phyloP scores from a whole-genome alignment of 1,140 invertebrate species.

The Tetragonula clypearis region DNA sequence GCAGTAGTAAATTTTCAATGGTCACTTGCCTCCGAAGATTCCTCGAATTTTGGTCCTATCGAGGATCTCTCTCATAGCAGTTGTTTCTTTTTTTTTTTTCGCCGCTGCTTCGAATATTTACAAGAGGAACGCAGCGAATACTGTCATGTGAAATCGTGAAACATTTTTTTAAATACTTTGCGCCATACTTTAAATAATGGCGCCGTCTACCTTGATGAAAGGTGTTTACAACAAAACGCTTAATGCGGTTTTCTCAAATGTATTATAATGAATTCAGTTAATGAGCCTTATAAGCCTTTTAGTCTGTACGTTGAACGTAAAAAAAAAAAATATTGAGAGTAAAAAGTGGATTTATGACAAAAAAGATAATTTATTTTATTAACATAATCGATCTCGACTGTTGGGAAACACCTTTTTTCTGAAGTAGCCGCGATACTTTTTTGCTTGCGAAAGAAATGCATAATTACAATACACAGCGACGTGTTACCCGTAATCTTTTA shows the following conservation, averaged over 20 bases:
- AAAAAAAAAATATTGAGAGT: too few species aligned
- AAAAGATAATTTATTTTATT: neutral
- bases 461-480: constrained; percentile 28
- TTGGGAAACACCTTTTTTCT: neutral
- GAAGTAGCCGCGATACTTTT: neutral
- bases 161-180: neutral
- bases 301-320: neutral
- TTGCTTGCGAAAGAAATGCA: neutral
- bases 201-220: neutral
- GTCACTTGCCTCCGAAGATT: constrained; percentile 59
- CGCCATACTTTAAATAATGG: too few species aligned
- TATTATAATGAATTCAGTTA: neutral
- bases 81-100: neutral
- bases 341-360: neutral
- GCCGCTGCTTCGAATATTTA: constrained; percentile 26
- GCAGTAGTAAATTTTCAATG: constrained; percentile 70
- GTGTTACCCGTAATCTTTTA: constrained; percentile 31
- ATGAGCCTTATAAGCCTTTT: neutral
- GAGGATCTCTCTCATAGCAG: neutral
- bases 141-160: neutral
- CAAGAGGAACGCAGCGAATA: constrained; percentile 18
- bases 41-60: constrained; percentile 21
- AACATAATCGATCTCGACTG: neutral
- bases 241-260: neutral
- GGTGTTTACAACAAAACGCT: neutral